Evolutionary conservation across 2,888 invertebrate genomes (phyloP).

Genomic region (Parthenolecanium corni): DNA sequence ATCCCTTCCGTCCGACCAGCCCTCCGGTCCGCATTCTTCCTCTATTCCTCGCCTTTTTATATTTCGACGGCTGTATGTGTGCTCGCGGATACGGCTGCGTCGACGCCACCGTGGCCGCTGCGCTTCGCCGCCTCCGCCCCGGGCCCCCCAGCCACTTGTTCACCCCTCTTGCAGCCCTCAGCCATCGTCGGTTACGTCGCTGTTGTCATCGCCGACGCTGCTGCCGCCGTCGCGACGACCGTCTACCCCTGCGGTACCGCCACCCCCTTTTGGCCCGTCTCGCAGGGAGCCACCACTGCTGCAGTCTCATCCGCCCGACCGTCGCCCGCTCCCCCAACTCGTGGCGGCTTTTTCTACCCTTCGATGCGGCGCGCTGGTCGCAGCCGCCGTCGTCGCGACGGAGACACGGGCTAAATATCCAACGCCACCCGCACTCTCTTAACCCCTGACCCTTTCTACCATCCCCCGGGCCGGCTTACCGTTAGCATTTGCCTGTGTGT

Average conservation of each 20-base stretch:
- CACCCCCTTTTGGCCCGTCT: too few relatives aligned
- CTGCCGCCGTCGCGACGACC: not conserved
- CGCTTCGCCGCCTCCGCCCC: not conserved
- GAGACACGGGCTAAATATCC: constrained; percentile 24
- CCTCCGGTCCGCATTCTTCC: too few relatives aligned
- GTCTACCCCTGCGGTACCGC: not conserved
- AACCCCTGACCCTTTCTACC: constrained; percentile 1
- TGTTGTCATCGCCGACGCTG: not conserved
- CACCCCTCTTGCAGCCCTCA: too few relatives aligned
- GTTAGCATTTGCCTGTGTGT: not conserved
- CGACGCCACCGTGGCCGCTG: not conserved
- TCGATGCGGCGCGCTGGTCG: too few relatives aligned
- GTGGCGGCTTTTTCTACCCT: too few relatives aligned
- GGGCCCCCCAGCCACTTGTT: too few relatives aligned
- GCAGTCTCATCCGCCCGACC: too few relatives aligned
- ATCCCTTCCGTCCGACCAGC: not conserved
- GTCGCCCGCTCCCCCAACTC: too few relatives aligned
- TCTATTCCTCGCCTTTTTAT: too few relatives aligned
- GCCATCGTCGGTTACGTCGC: not conserved
- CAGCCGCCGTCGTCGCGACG: not conserved
- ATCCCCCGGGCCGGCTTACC: not conserved
- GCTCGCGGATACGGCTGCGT: constrained; percentile 3
- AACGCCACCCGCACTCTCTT: constrained; percentile 29
- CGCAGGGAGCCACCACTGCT: too few relatives aligned
- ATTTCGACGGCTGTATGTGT: too few relatives aligned